These are phyloP conservation scores for Phocoena phocoena DNA, from an alignment of 2,113 vertebrate species.

Conservation along the genomic window DNA sequence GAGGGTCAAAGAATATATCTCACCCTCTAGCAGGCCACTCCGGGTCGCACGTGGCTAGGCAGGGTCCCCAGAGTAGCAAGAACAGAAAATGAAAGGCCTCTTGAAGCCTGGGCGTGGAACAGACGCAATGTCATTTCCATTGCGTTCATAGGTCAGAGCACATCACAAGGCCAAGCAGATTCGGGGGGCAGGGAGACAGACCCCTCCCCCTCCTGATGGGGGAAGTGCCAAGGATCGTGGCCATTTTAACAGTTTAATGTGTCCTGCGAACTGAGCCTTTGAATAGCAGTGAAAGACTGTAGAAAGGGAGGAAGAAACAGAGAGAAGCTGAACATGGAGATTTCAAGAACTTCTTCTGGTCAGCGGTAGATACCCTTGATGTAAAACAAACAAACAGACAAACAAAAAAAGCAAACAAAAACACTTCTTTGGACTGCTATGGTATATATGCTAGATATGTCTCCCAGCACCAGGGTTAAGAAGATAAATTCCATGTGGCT, in stretches of 20 bases:
- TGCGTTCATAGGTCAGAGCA: not conserved
- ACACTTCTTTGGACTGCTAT: not conserved
- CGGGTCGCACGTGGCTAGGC: not conserved
- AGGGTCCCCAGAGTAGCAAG: not conserved
- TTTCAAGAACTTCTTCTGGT: not conserved
- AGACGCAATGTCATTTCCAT: not conserved
- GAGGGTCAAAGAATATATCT: not conserved
- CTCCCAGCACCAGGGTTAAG: not conserved
- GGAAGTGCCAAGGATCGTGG: not conserved
- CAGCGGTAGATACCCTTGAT: not conserved
- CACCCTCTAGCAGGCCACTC: not conserved
- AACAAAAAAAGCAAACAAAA: not conserved
- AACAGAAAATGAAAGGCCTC: not conserved
- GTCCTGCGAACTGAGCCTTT: not conserved
- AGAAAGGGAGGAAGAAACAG: not conserved
- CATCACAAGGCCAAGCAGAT: not conserved
- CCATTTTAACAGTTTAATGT: not conserved
- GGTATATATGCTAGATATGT: not conserved
- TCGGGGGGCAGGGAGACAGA: not conserved
- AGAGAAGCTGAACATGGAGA: not conserved
- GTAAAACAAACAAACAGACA: not conserved
- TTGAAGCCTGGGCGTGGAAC: not conserved
- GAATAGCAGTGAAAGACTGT: not conserved
- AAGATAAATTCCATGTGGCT: not conserved
- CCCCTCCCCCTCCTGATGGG: not conserved